phyloP scores from a whole-genome alignment of 2,888 invertebrate genomes.

The Drosophila ustulata region DNA sequence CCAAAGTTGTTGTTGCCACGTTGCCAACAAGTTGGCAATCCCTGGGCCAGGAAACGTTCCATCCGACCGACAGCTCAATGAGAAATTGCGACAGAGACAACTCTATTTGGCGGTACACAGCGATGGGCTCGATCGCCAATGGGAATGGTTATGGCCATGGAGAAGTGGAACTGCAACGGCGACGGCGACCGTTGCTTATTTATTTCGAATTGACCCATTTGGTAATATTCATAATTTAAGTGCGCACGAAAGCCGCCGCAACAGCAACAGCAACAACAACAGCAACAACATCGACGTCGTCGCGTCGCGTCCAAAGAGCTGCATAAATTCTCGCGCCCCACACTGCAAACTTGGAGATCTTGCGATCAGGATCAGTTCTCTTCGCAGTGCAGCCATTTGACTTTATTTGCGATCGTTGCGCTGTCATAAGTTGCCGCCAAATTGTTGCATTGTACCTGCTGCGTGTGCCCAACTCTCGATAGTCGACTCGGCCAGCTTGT shows the following conservation, averaged over 20 bases:
- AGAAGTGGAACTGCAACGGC: background rate
- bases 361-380: conserved; percentile 63
- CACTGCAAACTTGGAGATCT: conserved; percentile 43
- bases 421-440: conserved; percentile 83
- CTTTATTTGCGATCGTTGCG: conserved; percentile 68
- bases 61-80: conserved; percentile 75
- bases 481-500: conserved; percentile 65
- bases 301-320: conserved; percentile 65
- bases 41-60: conserved; percentile 19
- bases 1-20: conserved; percentile 18
- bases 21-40: background rate
- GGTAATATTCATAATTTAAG: conserved; percentile 85
- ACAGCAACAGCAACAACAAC: conserved; percentile 40
- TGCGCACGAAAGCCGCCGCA: conserved; percentile 70
- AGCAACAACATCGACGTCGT: conserved; percentile 49
- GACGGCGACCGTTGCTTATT: conserved; percentile 72
- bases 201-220: conserved; percentile 84
- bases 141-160: conserved; percentile 1
- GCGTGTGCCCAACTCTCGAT: conserved; percentile 50
- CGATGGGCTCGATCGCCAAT: conserved; percentile 18
- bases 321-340: conserved; percentile 82
- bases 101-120: conserved; percentile 71
- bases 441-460: conserved; percentile 84
- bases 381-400: conserved; percentile 48
- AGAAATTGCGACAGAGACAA: conserved; percentile 81